Evolutionary conservation across 2,797 vertebrate species (phyloP), one percentile per base, ranked within the genome.

Genomic region (Catamblyrhynchus diadema): DNA sequence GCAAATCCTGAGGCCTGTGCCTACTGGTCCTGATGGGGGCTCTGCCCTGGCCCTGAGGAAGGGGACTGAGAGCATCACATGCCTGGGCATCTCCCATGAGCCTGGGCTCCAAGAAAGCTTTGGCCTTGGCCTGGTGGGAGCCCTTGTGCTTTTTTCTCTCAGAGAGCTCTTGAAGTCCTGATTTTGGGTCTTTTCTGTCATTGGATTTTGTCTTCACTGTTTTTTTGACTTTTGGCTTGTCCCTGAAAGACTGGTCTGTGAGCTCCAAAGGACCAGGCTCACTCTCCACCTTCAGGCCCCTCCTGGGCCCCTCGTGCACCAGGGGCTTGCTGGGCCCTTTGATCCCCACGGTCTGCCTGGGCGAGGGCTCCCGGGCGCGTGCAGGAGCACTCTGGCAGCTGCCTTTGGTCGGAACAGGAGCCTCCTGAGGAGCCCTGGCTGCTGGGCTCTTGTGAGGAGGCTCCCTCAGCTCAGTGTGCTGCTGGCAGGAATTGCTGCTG

Each of bases 221-320:
- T 91, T 97, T 98, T 97, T 99, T 99, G 18, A 98, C 98, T 93
- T 98, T 99, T 21, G 97, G 98, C 94, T 98, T 98, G 50, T 98
- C 98, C 86, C 97, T 98, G 93, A 98, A 98, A 89, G 97, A 83
- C 60, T 96, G 96, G 41, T 98, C 98, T 96, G 97, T 97, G 39
- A 95, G 95, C 66, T 91, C 93, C 1, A 93, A 90, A 9, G 95
- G 92, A n/a, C 80, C 94, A 14, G 96, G 97, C 51, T 98, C 98
- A 32, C 94, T 96, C 87, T 98, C 98, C 17, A 97, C 97, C 35
- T 61, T 94, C 50, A 98, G 45, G 50, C 95, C 78, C 66, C 96
- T 93, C 50, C 95, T 97, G 30, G 88, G 59, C 27, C 66, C 97
- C 8, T 97, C 83, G 0, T 82, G 85, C 6, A 53, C 85, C 0